Conservation (phyloP, 2,113 vertebrate genomes). For the Agapornis roseicollis region DNA sequence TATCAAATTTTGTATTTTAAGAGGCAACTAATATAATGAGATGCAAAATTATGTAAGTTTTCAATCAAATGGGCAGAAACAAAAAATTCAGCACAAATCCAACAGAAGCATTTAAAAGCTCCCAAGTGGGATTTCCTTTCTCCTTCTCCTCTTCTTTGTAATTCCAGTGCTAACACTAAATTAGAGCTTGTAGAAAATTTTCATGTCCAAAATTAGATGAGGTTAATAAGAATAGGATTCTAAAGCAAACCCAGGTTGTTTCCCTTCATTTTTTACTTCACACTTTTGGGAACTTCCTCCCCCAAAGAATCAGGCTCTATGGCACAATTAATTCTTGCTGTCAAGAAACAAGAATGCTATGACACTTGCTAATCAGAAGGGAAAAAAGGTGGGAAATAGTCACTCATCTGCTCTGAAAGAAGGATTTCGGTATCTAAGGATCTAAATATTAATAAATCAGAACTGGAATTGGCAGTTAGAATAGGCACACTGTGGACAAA, state of each 20-base stretch:
- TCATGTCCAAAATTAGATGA: constrained; percentile 47
- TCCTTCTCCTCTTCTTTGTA: constrained; percentile 19
- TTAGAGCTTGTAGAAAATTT: constrained; percentile 34
- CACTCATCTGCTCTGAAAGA: not conserved
- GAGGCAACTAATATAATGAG: constrained; percentile 34
- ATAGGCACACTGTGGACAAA: constrained; percentile 11
- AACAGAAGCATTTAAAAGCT: constrained; percentile 43
- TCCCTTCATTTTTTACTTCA: not conserved
- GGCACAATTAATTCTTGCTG: constrained; percentile 7
- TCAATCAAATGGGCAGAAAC: constrained; percentile 56
- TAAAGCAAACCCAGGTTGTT: not conserved
- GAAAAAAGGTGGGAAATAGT: constrained; percentile 19
- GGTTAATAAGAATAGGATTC: constrained; percentile 18
- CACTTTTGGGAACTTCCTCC: not conserved
- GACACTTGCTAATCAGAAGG: constrained; percentile 13
- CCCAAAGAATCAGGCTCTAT: not conserved
- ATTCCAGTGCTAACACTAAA: constrained; percentile 40
- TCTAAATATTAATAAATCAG: constrained; percentile 46
- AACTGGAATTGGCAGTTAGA: constrained; percentile 19
- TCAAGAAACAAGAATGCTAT: constrained; percentile 42
- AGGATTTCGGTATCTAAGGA: constrained; percentile 10
- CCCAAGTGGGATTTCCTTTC: constrained; percentile 8
- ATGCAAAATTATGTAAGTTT: constrained; percentile 68
- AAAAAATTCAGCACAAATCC: constrained; percentile 36
- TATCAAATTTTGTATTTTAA: constrained; percentile 38